Percentiles rank a stretch among this genome's conserved stretches.
phyloP scores from a whole-genome alignment of 2,888 invertebrate genomes.

The Scaptomyza polygonia region DNA sequence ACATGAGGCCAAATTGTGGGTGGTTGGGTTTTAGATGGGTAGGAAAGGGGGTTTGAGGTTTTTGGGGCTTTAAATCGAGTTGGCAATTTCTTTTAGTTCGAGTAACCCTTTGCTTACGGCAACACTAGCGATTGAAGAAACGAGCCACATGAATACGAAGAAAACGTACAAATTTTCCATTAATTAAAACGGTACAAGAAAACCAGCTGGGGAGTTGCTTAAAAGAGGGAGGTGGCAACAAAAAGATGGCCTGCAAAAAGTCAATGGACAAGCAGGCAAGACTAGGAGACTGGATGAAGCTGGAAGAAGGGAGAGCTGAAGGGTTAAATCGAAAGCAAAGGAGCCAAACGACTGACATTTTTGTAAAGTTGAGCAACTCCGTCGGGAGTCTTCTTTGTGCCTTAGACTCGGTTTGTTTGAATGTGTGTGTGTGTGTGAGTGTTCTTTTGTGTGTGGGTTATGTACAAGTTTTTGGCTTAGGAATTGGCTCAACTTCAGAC shows the following conservation, averaged over 20 bases:
- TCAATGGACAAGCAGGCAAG: constrained; percentile 38
- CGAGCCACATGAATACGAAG: constrained; percentile 66
- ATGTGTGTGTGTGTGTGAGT: neutral
- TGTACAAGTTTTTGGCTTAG: constrained; percentile 41
- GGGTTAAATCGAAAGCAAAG: constrained; percentile 26
- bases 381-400: constrained; percentile 58
- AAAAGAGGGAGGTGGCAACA: neutral
- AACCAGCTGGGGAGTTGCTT: constrained; percentile 44
- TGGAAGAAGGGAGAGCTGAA: neutral
- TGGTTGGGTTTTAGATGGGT: neutral
- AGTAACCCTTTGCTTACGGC: constrained; percentile 55
- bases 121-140: constrained; percentile 49
- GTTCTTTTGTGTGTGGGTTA: constrained; percentile 6
- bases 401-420: constrained; percentile 14
- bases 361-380: constrained; percentile 72
- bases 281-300: constrained; percentile 11
- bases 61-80: constrained; percentile 23
- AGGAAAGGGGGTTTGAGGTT: constrained; percentile 11
- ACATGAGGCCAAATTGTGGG: constrained; percentile 29
- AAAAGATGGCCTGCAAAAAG: constrained; percentile 30
- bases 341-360: constrained; percentile 60
- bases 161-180: constrained; percentile 75
- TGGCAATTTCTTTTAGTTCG: constrained; percentile 54
- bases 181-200: constrained; percentile 75
- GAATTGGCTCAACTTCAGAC: constrained; percentile 35